Conservation (phyloP, 2,888 invertebrate species). For the Malthinus seriepunctatus region DNA sequence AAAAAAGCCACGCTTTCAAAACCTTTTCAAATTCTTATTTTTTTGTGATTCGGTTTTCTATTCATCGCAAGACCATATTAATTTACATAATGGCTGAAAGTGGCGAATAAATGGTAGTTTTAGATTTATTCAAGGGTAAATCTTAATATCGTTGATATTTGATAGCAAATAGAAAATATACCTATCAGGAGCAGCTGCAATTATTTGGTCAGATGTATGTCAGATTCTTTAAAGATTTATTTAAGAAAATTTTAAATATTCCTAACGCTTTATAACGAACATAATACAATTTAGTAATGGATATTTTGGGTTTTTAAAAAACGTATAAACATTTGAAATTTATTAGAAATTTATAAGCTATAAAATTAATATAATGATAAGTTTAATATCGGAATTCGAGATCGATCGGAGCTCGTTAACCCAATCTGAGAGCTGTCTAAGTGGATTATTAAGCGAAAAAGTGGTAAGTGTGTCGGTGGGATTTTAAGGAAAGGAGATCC, state of each 20-base stretch:
- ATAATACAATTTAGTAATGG: conserved; percentile 1
- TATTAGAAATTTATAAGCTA: too few relatives aligned
- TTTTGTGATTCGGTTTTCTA: conserved; percentile 37
- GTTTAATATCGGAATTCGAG: too few relatives aligned
- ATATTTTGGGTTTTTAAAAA: too few relatives aligned
- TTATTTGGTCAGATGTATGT: conserved; percentile 33
- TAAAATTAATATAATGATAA: too few relatives aligned
- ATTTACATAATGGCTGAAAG: conserved; percentile 42
- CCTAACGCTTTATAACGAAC: not conserved
- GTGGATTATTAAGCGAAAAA: conserved; percentile 26
- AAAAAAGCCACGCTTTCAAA: conserved; percentile 20
- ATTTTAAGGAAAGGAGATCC: conserved; percentile 25
- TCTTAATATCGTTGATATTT: conserved; percentile 26
- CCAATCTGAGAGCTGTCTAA: conserved; percentile 3
- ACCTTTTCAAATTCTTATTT: conserved; percentile 25
- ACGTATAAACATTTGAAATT: too few relatives aligned
- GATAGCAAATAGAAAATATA: conserved; percentile 22
- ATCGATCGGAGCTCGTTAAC: too few relatives aligned
- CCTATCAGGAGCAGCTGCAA: conserved; percentile 31
- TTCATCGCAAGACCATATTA: conserved; percentile 39
- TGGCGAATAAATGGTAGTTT: conserved; percentile 32
- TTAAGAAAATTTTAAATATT: conserved; percentile 1
- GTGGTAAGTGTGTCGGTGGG: conserved; percentile 22
- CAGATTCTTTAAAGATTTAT: conserved; percentile 20
- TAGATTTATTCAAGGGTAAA: conserved; percentile 25